Conservation (phyloP, 2,113 vertebrate genomes). For the Sturnus vulgaris region DNA sequence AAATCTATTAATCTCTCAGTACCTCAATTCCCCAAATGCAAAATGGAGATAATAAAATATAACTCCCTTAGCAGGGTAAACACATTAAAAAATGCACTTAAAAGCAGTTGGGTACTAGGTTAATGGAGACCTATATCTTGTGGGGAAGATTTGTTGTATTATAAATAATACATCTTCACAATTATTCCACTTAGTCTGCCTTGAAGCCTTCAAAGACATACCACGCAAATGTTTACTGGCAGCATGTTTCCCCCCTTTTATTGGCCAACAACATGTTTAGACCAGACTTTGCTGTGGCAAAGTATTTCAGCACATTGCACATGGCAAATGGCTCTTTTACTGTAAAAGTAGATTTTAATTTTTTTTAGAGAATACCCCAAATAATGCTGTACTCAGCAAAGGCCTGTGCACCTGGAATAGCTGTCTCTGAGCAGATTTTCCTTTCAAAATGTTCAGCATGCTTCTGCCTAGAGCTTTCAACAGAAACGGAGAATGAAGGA, state of each 20-base stretch:
- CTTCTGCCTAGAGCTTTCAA: not conserved
- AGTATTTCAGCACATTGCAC: conserved; percentile 44
- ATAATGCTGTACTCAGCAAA: conserved; percentile 58
- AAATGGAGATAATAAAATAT: conserved; percentile 66
- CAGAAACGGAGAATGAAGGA: not conserved
- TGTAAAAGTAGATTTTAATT: conserved; percentile 3
- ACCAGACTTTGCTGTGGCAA: conserved; percentile 66
- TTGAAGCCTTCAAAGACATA: conserved; percentile 70
- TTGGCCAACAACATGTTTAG: conserved; percentile 65
- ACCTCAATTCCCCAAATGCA: conserved; percentile 65
- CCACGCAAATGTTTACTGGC: conserved; percentile 69
- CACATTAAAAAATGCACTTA: conserved; percentile 65
- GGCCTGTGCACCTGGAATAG: conserved; percentile 39
- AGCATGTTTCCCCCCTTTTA: conserved; percentile 57
- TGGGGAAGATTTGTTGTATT: conserved; percentile 66
- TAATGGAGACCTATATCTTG: conserved; percentile 67
- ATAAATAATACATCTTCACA: conserved; percentile 65
- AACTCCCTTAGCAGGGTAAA: conserved; percentile 64
- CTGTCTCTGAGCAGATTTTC: conserved; percentile 21
- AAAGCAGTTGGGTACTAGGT: conserved; percentile 63
- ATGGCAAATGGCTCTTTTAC: conserved; percentile 55
- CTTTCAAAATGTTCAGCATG: not conserved
- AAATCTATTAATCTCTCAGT: conserved; percentile 65
- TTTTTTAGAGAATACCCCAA: conserved; percentile 10
- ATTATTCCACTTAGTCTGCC: conserved; percentile 68